Evolutionary conservation across 2,888 invertebrate species (phyloP), one percentile per base, ranked within the genome.

Genomic region (Emmelina monodactyla): DNA sequence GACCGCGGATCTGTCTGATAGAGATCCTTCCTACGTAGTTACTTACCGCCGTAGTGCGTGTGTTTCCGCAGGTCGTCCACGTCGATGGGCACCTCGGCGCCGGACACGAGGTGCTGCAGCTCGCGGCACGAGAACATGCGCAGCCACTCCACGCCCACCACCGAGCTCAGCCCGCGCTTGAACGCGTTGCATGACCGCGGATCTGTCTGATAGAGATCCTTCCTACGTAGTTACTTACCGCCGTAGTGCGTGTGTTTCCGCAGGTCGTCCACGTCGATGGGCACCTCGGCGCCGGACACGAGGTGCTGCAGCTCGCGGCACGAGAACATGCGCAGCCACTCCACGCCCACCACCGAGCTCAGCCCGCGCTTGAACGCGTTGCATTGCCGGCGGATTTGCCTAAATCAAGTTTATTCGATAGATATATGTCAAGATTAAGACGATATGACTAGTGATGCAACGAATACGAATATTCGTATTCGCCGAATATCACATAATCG

Each of bases 81-180:
- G 68, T 99, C 96, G 22, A 99, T 92, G 33, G 97, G 94, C 45
- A 92, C 91, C 53, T 91, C 92, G 0, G 96, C 94, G 0, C 98
- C 98, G 0, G 97, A 97, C 42, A 99, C 92, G n/a, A 99, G 84
- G 37, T 94, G 89, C 68, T 98, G 97, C 38, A 99, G 80, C 69
- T 99, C 99, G 44, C 92, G 89, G 53, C 94, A 83, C 41, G 80
- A 80, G 76, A 99, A 99, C 87, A 99, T 91, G 37, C 92, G 88
- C 45, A 99, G 79, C 96, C 97, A 98, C 45, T 94, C 89, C 13
- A 93, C 82, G 32, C 92, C 91, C 34, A 99, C 86, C 1, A 99
- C 94, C 47, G 94, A 92, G 32, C 91, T 89, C 37, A 99, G 81
- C 0, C 97, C 97, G 49, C 90, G 86, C 35, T 93, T 88, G 66